A percentile compares a stretch with the other conserved stretches of the same genome.
These are phyloP conservation scores for Cygnus buccinator DNA, from an alignment of 2,113 vertebrate genomes.

Conservation along the genomic window DNA sequence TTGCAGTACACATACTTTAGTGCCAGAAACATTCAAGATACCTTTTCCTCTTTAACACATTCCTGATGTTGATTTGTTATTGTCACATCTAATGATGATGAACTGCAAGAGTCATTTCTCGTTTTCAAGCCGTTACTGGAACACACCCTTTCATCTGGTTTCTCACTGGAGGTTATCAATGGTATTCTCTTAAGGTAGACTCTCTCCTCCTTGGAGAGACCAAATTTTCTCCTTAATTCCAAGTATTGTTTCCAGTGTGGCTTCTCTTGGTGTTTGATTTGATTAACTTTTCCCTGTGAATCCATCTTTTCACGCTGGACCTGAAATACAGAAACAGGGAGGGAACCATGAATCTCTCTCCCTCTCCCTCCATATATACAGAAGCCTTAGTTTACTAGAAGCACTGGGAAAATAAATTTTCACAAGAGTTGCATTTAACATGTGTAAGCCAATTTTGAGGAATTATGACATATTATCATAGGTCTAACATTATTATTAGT, in stretches of 20 bases:
- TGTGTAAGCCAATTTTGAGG: not conserved
- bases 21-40: slow-evolving; percentile 11
- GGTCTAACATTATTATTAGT: not conserved
- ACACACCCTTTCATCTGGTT: slow-evolving; percentile 17
- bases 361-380: not conserved
- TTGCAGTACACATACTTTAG: not conserved
- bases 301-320: slow-evolving; percentile 68
- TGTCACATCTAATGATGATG: not conserved
- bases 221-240: slow-evolving; percentile 76
- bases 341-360: not conserved
- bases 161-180: not conserved
- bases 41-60: slow-evolving; percentile 66
- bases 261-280: slow-evolving; percentile 38
- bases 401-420: not conserved
- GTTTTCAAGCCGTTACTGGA: slow-evolving; percentile 42
- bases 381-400: not conserved
- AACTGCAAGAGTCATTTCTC: slow-evolving; percentile 8
- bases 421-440: not conserved
- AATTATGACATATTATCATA: not conserved
- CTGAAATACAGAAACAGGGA: slow-evolving; percentile 73
- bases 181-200: slow-evolving; percentile 75
- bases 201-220: slow-evolving; percentile 76
- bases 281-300: slow-evolving; percentile 17
- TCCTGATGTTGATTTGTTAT: not conserved
- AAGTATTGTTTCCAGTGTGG: slow-evolving; percentile 50